These are phyloP conservation scores for Drosophila pseudotalamancana DNA, from an alignment of 2,888 invertebrate species.

Conservation along the genomic window DNA sequence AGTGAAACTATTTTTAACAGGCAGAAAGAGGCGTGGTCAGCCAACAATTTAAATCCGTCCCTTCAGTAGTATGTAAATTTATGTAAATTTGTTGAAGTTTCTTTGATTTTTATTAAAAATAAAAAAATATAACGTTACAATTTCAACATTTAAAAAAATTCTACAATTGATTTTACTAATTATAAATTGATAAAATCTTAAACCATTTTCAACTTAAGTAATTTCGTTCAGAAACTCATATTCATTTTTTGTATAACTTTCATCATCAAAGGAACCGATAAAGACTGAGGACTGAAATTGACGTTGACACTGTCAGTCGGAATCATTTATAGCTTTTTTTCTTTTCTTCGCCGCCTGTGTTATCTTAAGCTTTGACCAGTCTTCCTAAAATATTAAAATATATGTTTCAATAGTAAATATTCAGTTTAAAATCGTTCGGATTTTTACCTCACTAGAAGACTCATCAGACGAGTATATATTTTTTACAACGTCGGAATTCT, in stretches of 20 bases:
- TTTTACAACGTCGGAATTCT: conserved; percentile 85
- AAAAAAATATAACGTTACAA: conserved; percentile 82
- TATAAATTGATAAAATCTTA: conserved; percentile 57
- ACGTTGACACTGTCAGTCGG: conserved; percentile 90
- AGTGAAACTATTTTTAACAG: too few relatives aligned
- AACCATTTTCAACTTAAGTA: conserved; percentile 62
- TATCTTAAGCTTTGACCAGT: conserved; percentile 92
- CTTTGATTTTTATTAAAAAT: conserved; percentile 81
- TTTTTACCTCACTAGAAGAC: conserved; percentile 91
- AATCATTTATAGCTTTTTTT: conserved; percentile 95
- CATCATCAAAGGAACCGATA: conserved; percentile 64
- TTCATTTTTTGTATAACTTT: conserved; percentile 63
- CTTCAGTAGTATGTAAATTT: conserved; percentile 3
- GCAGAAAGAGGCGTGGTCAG: too few relatives aligned
- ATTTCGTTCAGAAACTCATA: conserved; percentile 72
- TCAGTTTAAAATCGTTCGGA: neutral
- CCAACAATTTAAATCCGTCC: too few relatives aligned
- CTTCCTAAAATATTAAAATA: conserved; percentile 88
- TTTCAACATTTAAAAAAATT: conserved; percentile 81
- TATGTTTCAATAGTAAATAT: neutral
- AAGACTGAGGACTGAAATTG: conserved; percentile 39
- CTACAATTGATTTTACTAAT: conserved; percentile 77
- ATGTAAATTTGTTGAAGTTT: conserved; percentile 49
- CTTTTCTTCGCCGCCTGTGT: conserved; percentile 93
- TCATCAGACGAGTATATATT: conserved; percentile 91